phyloP scores from a whole-genome alignment of 2,113 vertebrate species.

The Erinaceus europaeus region DNA sequence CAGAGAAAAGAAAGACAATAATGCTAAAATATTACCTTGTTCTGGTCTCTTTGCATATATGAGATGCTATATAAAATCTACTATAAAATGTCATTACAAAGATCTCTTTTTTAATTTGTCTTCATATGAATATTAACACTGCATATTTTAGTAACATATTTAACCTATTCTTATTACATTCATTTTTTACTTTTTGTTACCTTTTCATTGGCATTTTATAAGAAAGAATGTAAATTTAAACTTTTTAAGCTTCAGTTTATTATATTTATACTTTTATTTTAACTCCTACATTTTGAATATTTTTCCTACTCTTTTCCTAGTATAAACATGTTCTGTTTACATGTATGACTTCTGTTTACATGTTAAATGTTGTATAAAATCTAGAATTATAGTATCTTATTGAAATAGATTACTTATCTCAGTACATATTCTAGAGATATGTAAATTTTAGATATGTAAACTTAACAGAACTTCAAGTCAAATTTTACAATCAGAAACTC shows the following conservation, averaged over 20 bases:
- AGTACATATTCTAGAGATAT: neutral
- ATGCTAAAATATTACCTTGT: slow-evolving; percentile 15
- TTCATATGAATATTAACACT: neutral
- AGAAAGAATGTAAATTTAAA: neutral
- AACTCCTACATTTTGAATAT: neutral
- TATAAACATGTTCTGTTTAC: neutral
- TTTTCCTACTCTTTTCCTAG: neutral
- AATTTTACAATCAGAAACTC: too few species aligned
- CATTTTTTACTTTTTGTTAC: neutral
- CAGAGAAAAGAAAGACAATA: slow-evolving; percentile 38
- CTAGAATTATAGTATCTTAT: neutral
- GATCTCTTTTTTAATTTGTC: slow-evolving; percentile 28
- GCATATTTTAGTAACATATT: neutral
- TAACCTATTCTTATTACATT: neutral
- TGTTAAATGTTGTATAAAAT: neutral
- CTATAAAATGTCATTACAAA: neutral
- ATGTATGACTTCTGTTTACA: neutral
- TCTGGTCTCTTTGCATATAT: slow-evolving; percentile 30
- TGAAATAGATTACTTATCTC: neutral
- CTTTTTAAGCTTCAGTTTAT: neutral
- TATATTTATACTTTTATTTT: neutral
- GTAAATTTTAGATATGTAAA: rapidly evolving
- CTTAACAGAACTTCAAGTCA: neutral
- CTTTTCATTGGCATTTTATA: neutral
- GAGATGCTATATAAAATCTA: neutral